Evolutionary conservation across 2,113 vertebrate genomes (phyloP), one percentile per base, ranked within the genome.

Genomic region (Megatriorchis doriae): DNA sequence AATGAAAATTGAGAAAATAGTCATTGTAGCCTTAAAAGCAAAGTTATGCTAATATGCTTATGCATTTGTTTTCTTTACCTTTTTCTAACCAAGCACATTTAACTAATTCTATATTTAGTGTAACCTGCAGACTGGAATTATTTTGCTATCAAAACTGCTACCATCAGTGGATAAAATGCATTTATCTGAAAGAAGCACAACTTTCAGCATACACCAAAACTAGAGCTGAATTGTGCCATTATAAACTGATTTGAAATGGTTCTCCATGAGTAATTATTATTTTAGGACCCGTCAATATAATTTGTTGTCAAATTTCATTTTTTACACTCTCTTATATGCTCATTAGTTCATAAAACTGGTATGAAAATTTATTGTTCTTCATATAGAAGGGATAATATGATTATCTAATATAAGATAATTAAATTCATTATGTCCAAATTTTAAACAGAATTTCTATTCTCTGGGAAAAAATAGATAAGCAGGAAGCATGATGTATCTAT

Each of bases 81-180:
- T 92, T 84, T 86, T 81, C 63, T 83, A 78, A 23, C 31, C 32
- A 58, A 80, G 38, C 11, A 55, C 11, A n/a, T 66, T 86, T 78
- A 62, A 74, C 40, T 89, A 83, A 80, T 83, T 62, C 58, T 73
- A 7, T 10, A n/a, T 67, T 47, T 75, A 47, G 18, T 50, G 29
- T 53, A 29, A 45, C 38, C 25, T 74, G 50, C n/a, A 67, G 55
- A 40, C 55, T 71, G 59, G 38, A 92, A 92, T 93, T 90, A 17
- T 80, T 90, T 92, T 73, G 43, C 62, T 92, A 77, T 90, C 71
- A 80, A 90, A 79, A 66, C n/a, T 88, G 74, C 82, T 93, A 77
- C 66, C 73, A 75, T 75, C 74, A 91, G 40, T 80, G 90, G n/a
- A 38, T 88, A 94, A 88, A 93, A 86, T 26, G n/a, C 10, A 58